Evolutionary conservation across 2,113 vertebrate genomes (phyloP).

Genomic region (Ginglymostoma cirratum): DNA sequence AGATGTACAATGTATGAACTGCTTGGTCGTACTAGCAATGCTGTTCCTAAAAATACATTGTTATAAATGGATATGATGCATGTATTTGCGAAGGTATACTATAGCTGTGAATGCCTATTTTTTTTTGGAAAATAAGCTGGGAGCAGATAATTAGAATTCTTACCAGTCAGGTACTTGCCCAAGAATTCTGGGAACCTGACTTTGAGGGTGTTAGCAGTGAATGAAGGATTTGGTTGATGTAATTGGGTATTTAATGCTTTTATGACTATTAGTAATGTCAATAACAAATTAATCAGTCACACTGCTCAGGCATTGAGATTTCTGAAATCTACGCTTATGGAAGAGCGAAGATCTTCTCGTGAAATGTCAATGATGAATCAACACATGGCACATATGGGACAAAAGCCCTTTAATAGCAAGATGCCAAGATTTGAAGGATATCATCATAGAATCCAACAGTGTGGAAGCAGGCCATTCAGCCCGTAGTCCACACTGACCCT

Average conservation of each 20-base stretch:
- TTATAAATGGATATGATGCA: not conserved
- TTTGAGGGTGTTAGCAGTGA: not conserved
- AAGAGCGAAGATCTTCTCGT: not conserved
- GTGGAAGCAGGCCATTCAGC: no score
- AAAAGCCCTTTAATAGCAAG: not conserved
- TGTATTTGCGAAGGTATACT: not conserved
- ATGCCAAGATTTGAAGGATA: not conserved
- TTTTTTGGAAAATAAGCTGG: not conserved
- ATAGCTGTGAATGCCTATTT: not conserved
- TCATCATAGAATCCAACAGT: no score
- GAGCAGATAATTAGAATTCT: not conserved
- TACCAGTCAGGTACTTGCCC: not conserved
- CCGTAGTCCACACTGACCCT: no score
- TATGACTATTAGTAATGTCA: not conserved
- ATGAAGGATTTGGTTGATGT: not conserved
- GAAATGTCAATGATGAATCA: not conserved
- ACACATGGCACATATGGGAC: not conserved
- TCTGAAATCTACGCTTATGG: not conserved
- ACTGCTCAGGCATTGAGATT: no score
- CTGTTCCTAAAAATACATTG: no score
- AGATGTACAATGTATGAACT: no score
- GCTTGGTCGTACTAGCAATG: no score
- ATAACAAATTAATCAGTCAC: not conserved
- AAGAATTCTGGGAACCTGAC: not conserved
- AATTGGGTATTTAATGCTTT: not conserved